Evolutionary conservation across 1,140 invertebrate genomes (phyloP), one percentile per base, ranked within the genome.

Genomic region (Trichonephila clavipes): DNA sequence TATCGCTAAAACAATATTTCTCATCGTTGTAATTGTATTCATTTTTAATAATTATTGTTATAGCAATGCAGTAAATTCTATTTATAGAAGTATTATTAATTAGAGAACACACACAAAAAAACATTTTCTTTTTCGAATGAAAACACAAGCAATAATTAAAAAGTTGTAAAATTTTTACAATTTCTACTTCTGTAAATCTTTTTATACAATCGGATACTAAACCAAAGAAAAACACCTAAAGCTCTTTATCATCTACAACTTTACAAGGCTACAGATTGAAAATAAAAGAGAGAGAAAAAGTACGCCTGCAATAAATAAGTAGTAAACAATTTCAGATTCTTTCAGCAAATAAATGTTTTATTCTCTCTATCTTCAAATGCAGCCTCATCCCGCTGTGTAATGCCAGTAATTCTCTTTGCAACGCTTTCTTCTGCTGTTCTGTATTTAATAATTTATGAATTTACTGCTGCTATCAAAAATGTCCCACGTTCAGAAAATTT

Each of bases 371-470:
- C 72, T 19, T 77, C 72, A 12, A 34, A 18, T 14, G 72, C 28
- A 34, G 28, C 28, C 4, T 77, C 4, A 77, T 77, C 28, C 72
- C 28, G 28, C 28, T 34, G 72, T 77, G 72, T 77, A 77, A 77
- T 77, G 28, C 28, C 34, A 34, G 72, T 77, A 77, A 77, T 77
- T 77, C 72, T 77, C 72, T 18, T 28, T 77, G 12, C 72, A 18
- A 34, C 72, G 28, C 72, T 77, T 77, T 18, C 28, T 77, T 51
- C 51, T 51, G 51, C 51, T 51, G 51, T 12, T 6, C 72, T 40
- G 72, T 19, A 16, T 4, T 77, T 77, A 77, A 77, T 77, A 77
- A 77, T 77, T 77, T 77, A 77, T 77, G 72, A 77, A 77, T 77
- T 77, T 77, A 77, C 72, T 40, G 28, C 72, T 34, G 72, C 72